Conservation (phyloP, 2,797 vertebrate species). For the Percopsis omiscomaycus region DNA sequence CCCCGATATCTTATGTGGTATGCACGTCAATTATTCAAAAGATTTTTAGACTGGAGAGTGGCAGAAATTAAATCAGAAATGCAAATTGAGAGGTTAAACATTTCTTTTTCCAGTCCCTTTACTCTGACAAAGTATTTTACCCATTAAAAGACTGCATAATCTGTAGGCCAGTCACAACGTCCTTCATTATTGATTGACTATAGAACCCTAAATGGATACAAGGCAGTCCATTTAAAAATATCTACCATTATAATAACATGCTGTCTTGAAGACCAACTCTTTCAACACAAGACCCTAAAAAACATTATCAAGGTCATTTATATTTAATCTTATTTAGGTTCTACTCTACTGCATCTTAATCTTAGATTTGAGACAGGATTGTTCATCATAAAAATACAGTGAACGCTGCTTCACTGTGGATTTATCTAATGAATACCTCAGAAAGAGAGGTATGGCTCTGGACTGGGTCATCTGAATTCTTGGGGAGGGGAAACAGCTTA, state of each 20-base stretch:
- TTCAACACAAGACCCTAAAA: no score
- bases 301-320: no score
- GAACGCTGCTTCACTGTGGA: not conserved
- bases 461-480: slow-evolving; percentile 24
- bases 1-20: not conserved
- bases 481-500: slow-evolving; percentile 40
- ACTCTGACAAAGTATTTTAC: slow-evolving; percentile 20
- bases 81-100: not conserved
- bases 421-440: slow-evolving; percentile 1
- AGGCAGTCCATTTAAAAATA: not conserved
- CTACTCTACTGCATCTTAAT: not conserved
- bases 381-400: not conserved
- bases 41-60: not conserved
- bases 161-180: not conserved
- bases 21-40: not conserved
- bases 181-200: not conserved
- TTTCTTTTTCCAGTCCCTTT: slow-evolving; percentile 1
- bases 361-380: not conserved
- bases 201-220: not conserved
- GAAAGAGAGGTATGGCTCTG: slow-evolving; percentile 12
- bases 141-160: slow-evolving; percentile 8
- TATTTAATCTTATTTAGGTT: no score
- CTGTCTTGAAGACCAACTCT: no score
- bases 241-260: no score
- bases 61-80: slow-evolving; percentile 10